Conservation (phyloP, 2,888 invertebrate genomes). For the Spilarctia lutea region DNA sequence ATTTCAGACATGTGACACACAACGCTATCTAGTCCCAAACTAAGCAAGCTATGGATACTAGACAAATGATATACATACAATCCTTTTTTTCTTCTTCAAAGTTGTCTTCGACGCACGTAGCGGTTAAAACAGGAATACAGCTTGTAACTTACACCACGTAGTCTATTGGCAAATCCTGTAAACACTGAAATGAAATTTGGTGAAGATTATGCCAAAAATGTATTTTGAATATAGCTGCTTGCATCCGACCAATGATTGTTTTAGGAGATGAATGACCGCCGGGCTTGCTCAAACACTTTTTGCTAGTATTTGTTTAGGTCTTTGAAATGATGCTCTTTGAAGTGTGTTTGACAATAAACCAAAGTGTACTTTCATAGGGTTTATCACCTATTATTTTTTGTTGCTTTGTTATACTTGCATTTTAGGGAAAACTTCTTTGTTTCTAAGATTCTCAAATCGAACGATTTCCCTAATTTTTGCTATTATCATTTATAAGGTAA, state of each 20-base stretch:
- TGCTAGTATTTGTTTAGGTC: conserved; percentile 7
- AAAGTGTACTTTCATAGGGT: background rate
- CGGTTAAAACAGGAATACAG: background rate
- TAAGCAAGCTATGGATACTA: too few species aligned
- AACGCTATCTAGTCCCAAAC: too few species aligned
- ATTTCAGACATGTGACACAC: too few species aligned
- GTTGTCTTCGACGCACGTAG: too few species aligned
- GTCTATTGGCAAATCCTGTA: conserved; percentile 31
- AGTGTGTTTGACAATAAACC: background rate
- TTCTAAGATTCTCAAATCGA: background rate
- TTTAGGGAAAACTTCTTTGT: background rate
- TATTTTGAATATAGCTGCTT: conserved; percentile 37
- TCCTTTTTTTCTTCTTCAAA: too few species aligned
- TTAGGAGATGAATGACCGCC: conserved; percentile 35
- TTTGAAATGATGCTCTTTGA: background rate
- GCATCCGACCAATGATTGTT: conserved; percentile 26
- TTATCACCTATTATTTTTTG: background rate
- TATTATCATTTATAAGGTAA: too few species aligned
- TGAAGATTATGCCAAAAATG: conserved; percentile 35
- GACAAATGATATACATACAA: too few species aligned
- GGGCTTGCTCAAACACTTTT: conserved; percentile 1
- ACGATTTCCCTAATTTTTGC: too few species aligned
- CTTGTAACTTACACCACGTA: conserved; percentile 21
- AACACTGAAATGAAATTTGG: conserved; percentile 34
- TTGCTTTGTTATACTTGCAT: background rate